Base-by-base conservation (phyloP, 2,888 invertebrate species). In the Branchinecta sandiegonensis region DNA sequence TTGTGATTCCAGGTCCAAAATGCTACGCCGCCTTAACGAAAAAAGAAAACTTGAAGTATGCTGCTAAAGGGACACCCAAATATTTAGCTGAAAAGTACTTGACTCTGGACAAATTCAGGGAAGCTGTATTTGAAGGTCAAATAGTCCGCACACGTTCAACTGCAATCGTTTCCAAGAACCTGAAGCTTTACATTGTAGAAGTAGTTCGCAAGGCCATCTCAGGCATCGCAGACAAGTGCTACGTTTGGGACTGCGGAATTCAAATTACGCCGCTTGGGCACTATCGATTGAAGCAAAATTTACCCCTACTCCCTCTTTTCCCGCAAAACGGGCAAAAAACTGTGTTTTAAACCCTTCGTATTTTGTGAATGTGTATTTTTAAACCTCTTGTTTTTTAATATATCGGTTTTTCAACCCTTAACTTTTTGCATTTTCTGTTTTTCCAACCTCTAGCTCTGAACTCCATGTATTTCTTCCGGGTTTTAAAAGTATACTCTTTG, bases 41-140 rank as follows among this genome's bases (percentile, higher is more conserved):
- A 8, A 56, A 56, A 13, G 14, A 56, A 13, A 56, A 56, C 13
- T 56, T 56, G 6, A 56, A 56, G 56, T n/a, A 17, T 13, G 56
- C 56, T 56, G 56, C 56, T 17, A 56, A 56, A 56, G 56, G 56
- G 5, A 56, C 56, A 56, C 17, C 56, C 6, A 56, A 56, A 56
- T 17, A 56, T 56, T 17, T 56, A 17, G 14, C 17, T 13, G 14
- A 56, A 17, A 56, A 56, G 14, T 56, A 56, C 17, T 8, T 56
- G n/a, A 56, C 56, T 13, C 6, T 17, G 56, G 56, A 56, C 13
- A 56, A 5, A 56, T 56, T 56, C 17, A 56, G 14, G 14, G 56
- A 56, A 56, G n/a, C 56, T 56, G n/a, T 56, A n/a, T 56, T 56
- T 56, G 56, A 56, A 6, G 56, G 56, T n/a, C 13, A 17, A 17